Evolutionary conservation across 2,888 invertebrate genomes (phyloP).

Genomic region (Monoplex corrugatus): DNA sequence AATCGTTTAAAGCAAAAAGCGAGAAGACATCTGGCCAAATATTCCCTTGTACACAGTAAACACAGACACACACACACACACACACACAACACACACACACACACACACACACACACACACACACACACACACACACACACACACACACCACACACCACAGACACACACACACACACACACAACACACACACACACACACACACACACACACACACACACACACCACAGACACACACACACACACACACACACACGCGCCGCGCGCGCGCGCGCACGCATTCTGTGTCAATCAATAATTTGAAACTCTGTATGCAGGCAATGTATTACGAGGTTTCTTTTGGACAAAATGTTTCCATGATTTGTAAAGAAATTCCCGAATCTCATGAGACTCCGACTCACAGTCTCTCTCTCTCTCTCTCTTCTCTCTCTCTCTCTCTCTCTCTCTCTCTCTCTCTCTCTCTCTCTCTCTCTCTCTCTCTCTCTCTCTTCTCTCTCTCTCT

Average conservation of each 20-base stretch:
- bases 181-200: background rate
- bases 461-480: background rate
- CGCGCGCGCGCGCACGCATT: background rate
- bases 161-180: background rate
- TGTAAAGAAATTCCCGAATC: too few relatives aligned
- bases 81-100: background rate
- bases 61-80: background rate
- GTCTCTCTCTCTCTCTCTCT: background rate
- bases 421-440: background rate
- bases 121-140: background rate
- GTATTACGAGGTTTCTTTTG: too few relatives aligned
- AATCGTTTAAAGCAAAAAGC: too few relatives aligned
- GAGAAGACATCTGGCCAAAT: too few relatives aligned
- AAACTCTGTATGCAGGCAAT: too few relatives aligned
- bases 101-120: background rate
- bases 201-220: background rate
- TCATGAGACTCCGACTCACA: background rate
- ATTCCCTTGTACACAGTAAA: background rate
- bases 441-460: background rate
- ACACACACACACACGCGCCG: background rate
- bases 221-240: background rate
- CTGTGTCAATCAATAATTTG: too few relatives aligned
- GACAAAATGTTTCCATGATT: too few relatives aligned
- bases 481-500: conserved; percentile 9
- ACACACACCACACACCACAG: too few relatives aligned